Percentiles rank a stretch among this genome's conserved stretches.
phyloP scores from a whole-genome alignment of 2,113 vertebrate species.

The Peromyscus polionotus region DNA sequence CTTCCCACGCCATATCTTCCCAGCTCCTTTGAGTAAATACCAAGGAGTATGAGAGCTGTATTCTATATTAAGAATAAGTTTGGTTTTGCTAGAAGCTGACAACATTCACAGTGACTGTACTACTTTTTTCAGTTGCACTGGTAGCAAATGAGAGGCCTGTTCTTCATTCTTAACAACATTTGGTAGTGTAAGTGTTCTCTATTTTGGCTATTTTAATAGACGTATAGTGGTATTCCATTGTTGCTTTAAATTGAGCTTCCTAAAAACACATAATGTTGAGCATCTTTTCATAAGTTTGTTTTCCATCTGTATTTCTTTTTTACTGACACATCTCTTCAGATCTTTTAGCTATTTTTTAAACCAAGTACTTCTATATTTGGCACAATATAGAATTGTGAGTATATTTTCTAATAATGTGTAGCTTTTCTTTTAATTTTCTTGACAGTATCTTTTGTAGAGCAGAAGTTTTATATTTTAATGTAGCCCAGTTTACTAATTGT shows the following conservation, averaged over 20 bases:
- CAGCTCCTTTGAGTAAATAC: neutral
- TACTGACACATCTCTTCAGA: neutral
- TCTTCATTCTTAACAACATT: neutral
- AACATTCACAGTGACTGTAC: neutral
- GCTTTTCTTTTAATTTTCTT: neutral
- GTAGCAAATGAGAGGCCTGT: neutral
- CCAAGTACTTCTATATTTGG: neutral
- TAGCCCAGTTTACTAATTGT: neutral
- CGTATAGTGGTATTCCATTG: neutral
- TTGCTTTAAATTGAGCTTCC: neutral
- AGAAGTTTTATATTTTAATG: slow-evolving; percentile 24
- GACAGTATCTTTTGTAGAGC: neutral
- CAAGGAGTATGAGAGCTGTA: neutral
- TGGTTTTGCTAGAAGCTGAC: slow-evolving; percentile 25
- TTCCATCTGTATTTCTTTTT: neutral
- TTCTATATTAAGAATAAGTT: neutral
- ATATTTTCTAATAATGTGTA: slow-evolving; percentile 10
- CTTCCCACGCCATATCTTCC: neutral
- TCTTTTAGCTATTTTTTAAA: neutral
- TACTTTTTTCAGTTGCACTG: neutral
- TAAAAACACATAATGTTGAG: neutral
- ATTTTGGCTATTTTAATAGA: neutral
- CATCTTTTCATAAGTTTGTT: neutral
- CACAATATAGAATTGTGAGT: neutral
- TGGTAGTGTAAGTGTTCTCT: neutral